Percentiles rank a stretch among this genome's conserved stretches.
phyloP scores from a whole-genome alignment of 2,888 invertebrate genomes.

The Dastarcus helophoroides region DNA sequence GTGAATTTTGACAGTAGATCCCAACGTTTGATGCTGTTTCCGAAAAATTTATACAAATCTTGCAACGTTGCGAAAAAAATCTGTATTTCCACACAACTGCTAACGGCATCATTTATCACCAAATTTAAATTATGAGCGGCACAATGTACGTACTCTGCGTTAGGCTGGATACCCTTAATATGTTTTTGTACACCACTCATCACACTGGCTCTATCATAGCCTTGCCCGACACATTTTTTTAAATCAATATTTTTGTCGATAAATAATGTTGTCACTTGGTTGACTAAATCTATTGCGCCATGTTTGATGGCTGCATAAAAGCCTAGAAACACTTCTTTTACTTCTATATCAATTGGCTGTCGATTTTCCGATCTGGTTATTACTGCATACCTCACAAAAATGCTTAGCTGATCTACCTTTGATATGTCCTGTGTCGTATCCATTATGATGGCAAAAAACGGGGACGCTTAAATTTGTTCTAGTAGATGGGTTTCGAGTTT shows the following conservation, averaged over 20 bases:
- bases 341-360: slow-evolving; percentile 16
- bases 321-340: slow-evolving; percentile 20
- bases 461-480: no score
- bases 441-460: slow-evolving; percentile 4
- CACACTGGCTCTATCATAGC: slow-evolving; percentile 25
- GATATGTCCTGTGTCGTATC: slow-evolving; percentile 11
- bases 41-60: slow-evolving; percentile 18
- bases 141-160: slow-evolving; percentile 16
- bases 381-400: slow-evolving; percentile 12
- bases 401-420: slow-evolving; percentile 25
- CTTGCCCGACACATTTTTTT: slow-evolving; percentile 16
- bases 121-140: slow-evolving; percentile 18
- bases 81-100: slow-evolving; percentile 11
- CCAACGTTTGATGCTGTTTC: slow-evolving; percentile 22
- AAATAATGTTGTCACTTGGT: slow-evolving; percentile 18
- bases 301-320: slow-evolving; percentile 18
- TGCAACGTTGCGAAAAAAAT: slow-evolving; percentile 16
- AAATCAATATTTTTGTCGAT: slow-evolving; percentile 16
- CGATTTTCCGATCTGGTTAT: slow-evolving; percentile 11
- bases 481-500: no score
- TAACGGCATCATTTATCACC: no score
- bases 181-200: no score
- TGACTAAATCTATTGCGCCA: slow-evolving; percentile 19
- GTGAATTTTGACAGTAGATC: slow-evolving; percentile 19
- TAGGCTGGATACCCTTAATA: no score